phyloP scores from a whole-genome alignment of 2,113 vertebrate species.

The Caranx melampygus region DNA sequence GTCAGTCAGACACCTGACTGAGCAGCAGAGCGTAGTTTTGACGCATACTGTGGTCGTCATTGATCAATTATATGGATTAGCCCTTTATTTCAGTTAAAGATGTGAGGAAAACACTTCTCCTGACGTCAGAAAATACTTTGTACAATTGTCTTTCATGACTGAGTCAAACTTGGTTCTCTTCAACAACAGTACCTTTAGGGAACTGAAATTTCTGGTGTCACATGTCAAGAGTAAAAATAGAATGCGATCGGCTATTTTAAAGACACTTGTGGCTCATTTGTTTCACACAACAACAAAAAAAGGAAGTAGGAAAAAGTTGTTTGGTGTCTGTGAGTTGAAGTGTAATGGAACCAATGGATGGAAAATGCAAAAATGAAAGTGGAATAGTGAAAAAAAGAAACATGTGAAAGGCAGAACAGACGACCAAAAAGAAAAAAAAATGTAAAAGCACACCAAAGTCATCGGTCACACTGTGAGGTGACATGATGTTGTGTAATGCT shows the following conservation, averaged over 20 bases:
- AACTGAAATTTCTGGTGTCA: constrained; percentile 50
- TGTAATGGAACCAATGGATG: neutral
- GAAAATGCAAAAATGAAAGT: constrained; percentile 43
- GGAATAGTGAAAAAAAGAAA: neutral
- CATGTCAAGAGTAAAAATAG: constrained; percentile 30
- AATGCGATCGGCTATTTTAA: constrained; percentile 13
- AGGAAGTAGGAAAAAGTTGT: constrained; percentile 8
- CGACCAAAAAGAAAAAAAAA: neutral
- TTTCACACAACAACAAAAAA: constrained; percentile 10
- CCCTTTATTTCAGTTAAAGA: neutral
- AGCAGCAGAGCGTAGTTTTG: constrained; percentile 20
- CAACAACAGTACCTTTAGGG: constrained; percentile 6
- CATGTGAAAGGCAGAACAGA: neutral
- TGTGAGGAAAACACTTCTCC: constrained; percentile 1
- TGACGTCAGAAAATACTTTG: neutral
- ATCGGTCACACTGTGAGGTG: neutral
- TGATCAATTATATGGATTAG: constrained; percentile 35
- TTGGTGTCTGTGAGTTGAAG: neutral
- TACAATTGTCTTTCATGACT: neutral
- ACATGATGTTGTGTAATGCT: neutral
- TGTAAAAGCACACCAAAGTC: neutral
- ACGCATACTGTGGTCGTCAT: constrained; percentile 6
- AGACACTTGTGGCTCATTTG: neutral
- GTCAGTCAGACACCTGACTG: constrained; percentile 16
- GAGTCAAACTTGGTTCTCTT: neutral